These are phyloP conservation scores for Brachyrhaphis roseni DNA, from an alignment of 2,797 vertebrate species.

Conservation along the genomic window DNA sequence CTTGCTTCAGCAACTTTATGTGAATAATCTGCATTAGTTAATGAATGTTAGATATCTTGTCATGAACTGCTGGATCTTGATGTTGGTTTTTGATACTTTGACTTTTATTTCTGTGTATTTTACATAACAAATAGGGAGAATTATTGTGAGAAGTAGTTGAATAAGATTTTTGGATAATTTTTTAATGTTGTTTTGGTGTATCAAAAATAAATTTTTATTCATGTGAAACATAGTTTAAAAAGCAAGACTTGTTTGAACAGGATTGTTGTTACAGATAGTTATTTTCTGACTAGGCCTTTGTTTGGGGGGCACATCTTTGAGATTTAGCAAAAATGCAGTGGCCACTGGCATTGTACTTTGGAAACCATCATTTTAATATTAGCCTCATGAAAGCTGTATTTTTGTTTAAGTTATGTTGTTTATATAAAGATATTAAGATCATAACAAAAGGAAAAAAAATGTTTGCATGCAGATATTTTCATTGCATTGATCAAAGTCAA, in stretches of 20 bases:
- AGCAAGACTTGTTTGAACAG: neutral
- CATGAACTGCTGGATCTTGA: neutral
- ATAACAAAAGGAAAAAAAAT: neutral
- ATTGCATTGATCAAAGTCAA: neutral
- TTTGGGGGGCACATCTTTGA: neutral
- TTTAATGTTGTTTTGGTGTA: too few relatives aligned
- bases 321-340: neutral
- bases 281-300: neutral
- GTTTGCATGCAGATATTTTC: neutral
- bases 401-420: neutral
- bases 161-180: neutral
- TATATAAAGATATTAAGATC: neutral
- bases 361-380: neutral
- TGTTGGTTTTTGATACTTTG: neutral
- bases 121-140: neutral
- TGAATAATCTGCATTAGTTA: slow-evolving; percentile 9
- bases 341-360: neutral
- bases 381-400: neutral
- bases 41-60: neutral
- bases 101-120: neutral
- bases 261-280: neutral
- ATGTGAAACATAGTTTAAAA: neutral
- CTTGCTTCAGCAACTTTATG: slow-evolving; percentile 14
- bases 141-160: neutral
- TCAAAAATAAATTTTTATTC: neutral